Conservation (phyloP, 2,797 vertebrate species). For the Peromyscus eremicus region DNA sequence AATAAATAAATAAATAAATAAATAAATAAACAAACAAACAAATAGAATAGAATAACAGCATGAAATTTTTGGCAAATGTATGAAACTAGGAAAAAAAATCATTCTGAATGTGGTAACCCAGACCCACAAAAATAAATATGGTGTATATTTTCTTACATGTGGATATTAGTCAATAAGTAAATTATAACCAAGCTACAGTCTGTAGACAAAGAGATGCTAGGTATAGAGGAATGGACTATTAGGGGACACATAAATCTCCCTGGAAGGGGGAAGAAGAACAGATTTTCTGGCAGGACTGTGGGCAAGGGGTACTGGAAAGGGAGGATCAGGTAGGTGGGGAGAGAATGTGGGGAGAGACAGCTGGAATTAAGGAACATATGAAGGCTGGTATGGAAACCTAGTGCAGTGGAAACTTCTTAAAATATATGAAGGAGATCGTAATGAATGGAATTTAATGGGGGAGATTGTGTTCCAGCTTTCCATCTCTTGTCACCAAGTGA, state of each 20-base stretch:
- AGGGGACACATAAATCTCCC: background rate
- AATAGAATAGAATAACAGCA: background rate
- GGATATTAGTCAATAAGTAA: background rate
- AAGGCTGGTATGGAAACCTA: background rate
- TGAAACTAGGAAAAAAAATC: background rate
- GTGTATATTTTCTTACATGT: background rate
- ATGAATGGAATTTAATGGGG: background rate
- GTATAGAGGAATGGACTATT: background rate
- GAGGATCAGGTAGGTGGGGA: background rate
- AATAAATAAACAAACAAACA: too few species aligned
- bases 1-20: too few species aligned
- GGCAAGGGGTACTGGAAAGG: background rate
- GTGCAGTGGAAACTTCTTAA: background rate
- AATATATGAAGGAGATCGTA: background rate
- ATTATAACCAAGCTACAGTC: background rate
- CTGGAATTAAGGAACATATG: background rate
- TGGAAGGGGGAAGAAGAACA: background rate
- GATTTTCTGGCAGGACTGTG: background rate
- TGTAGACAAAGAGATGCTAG: background rate
- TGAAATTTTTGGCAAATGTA: background rate
- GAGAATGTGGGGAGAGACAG: background rate
- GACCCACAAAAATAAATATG: background rate
- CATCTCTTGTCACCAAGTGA: background rate
- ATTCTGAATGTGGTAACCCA: background rate
- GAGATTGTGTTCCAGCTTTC: background rate